Evolutionary conservation across 1,140 invertebrate genomes (phyloP), one percentile per base, ranked within the genome.

Genomic region (Nylanderia fulva): DNA sequence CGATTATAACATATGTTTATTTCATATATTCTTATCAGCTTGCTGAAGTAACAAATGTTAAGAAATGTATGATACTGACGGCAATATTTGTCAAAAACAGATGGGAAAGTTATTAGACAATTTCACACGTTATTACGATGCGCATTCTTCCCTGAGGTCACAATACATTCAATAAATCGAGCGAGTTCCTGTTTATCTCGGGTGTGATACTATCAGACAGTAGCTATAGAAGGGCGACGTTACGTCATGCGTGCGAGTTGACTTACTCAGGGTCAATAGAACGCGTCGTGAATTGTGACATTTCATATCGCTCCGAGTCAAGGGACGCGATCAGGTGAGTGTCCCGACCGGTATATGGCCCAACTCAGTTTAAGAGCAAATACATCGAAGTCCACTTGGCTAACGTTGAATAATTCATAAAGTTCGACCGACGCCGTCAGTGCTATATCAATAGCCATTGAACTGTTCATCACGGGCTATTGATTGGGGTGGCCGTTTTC

Each of bases 331-430:
- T 90, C 85, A 85, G 88, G 76, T 83, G 86, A 90, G 82, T 66
- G 75, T 54, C 60, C 9, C 56, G 45, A 75, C 74, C 33, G 29
- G 75, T 88, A 82, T 69, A 68, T 56, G 61, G 79, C 54, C 54
- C 84, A 64, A 60, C 61, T 86, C 68, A 86, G 90, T 89, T 91
- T 85, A 74, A 86, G 85, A 68, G 89, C 71, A 92, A 91, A 93
- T 93, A 92, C 90, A 91, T 88, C 76, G 85, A 92, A 88, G 91
- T 90, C 86, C 91, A 92, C 90, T 92, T 91, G 82, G 85, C 48
- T 86, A 80, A 85, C 87, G 88, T 85, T 93, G 91, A 93, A 93
- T 93, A 93, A 93, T 93, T 92, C 91, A 92, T 92, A 87, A 87
- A 85, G 75, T 66, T 76, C 66, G 82, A 68, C 39, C 83, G 36